Percentiles rank a stretch among this genome's conserved stretches.
These are phyloP conservation scores for Zapus hudsonius DNA, from an alignment of 2,113 vertebrate genomes.

Conservation along the genomic window DNA sequence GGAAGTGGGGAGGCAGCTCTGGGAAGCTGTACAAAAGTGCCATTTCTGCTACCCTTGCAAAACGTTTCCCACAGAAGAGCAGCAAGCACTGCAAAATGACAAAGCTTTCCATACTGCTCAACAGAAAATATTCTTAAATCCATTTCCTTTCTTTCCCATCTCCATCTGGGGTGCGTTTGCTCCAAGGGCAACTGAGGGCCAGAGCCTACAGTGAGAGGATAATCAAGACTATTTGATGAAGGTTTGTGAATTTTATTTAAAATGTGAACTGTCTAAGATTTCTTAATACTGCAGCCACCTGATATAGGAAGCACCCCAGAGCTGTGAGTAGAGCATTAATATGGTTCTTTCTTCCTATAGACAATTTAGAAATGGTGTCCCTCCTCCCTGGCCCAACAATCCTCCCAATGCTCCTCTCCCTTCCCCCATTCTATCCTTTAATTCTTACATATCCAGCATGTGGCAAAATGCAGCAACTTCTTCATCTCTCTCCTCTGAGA, in stretches of 20 bases:
- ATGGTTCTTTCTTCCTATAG: not conserved
- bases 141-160: conserved; percentile 48
- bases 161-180: not conserved
- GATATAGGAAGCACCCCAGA: not conserved
- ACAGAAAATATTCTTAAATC: not conserved
- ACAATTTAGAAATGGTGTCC: not conserved
- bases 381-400: not conserved
- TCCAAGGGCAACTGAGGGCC: not conserved
- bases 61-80: not conserved
- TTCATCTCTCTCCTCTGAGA: conserved; percentile 96
- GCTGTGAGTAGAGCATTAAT: not conserved
- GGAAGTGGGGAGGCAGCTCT: not conserved
- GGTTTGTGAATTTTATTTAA: conserved; percentile 17
- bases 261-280: not conserved
- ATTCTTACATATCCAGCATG: conserved; percentile 96
- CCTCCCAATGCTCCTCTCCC: not conserved
- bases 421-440: not conserved
- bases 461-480: conserved; percentile 98
- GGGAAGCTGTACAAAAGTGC: not conserved
- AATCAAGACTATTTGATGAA: not conserved
- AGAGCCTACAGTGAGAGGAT: not conserved
- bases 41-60: not conserved
- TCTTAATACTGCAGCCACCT: not conserved
- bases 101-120: not conserved
- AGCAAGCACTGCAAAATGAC: not conserved